A percentile compares a stretch with the other conserved stretches of the same genome.
Conservation (phyloP, 2,888 invertebrate genomes). For the Phymatocera aterrima region DNA sequence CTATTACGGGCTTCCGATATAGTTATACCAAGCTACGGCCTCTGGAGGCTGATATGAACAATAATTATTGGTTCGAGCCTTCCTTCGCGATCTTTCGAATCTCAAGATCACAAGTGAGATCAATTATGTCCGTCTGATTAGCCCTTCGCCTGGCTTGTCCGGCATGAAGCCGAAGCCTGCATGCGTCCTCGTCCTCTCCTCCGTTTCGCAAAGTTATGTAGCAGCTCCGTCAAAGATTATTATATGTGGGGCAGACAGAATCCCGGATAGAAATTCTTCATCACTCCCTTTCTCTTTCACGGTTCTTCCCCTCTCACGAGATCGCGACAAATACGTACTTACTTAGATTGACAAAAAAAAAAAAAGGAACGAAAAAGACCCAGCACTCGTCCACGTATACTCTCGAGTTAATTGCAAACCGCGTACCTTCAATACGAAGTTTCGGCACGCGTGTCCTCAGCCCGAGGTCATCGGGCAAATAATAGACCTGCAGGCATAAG, state of each 20-base stretch:
- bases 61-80: conserved; percentile 74
- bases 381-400: background rate
- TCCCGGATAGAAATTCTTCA: conserved; percentile 47
- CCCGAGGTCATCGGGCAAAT: conserved; percentile 17
- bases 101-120: conserved; percentile 74
- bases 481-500: conserved; percentile 15
- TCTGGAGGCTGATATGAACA: conserved; percentile 69
- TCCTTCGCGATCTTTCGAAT: conserved; percentile 72
- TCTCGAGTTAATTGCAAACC: background rate
- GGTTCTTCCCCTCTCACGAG: background rate
- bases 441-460: background rate
- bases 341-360: background rate
- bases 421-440: too few relatives aligned
- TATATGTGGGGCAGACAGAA: conserved; percentile 46
- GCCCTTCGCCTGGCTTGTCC: conserved; percentile 31
- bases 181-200: conserved; percentile 1
- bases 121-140: conserved; percentile 72
- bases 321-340: conserved; percentile 21
- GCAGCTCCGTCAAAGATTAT: conserved; percentile 42
- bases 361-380: background rate
- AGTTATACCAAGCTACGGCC: conserved; percentile 48
- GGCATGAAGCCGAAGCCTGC: background rate
- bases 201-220: conserved; percentile 25
- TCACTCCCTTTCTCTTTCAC: conserved; percentile 28
- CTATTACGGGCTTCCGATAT: conserved; percentile 44